phyloP scores from a whole-genome alignment of 2,113 vertebrate genomes.

The Tragelaphus strepsiceros region DNA sequence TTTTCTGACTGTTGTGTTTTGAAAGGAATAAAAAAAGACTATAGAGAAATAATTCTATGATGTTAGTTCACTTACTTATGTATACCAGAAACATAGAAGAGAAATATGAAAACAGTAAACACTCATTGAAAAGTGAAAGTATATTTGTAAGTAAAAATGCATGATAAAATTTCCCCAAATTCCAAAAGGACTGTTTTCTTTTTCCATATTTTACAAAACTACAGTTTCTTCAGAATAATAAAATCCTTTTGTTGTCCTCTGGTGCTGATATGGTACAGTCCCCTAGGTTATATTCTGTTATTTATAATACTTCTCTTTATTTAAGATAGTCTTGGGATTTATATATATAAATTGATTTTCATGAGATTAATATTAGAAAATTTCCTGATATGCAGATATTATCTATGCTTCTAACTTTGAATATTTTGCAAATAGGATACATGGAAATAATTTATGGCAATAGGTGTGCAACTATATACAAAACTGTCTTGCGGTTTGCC shows the following conservation, averaged over 20 bases:
- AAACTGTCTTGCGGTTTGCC: background rate
- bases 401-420: conserved; percentile 11
- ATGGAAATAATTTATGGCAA: conserved; percentile 13
- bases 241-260: background rate
- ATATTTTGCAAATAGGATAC: background rate
- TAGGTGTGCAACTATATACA: conserved; percentile 36
- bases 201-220: background rate
- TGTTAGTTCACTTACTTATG: background rate
- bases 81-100: background rate
- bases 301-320: background rate
- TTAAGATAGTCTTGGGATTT: background rate
- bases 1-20: background rate
- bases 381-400: background rate
- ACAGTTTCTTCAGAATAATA: background rate
- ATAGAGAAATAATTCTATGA: conserved; percentile 6
- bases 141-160: conserved; percentile 30
- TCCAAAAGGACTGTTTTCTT: background rate
- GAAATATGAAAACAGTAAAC: background rate
- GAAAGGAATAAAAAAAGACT: background rate
- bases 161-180: background rate
- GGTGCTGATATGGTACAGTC: background rate
- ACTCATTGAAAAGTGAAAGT: background rate
- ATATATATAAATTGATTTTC: background rate
- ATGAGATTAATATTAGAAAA: background rate
- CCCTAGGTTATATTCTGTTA: background rate